Conservation (phyloP, 2,113 vertebrate species). For the Uropsilus gracilis region DNA sequence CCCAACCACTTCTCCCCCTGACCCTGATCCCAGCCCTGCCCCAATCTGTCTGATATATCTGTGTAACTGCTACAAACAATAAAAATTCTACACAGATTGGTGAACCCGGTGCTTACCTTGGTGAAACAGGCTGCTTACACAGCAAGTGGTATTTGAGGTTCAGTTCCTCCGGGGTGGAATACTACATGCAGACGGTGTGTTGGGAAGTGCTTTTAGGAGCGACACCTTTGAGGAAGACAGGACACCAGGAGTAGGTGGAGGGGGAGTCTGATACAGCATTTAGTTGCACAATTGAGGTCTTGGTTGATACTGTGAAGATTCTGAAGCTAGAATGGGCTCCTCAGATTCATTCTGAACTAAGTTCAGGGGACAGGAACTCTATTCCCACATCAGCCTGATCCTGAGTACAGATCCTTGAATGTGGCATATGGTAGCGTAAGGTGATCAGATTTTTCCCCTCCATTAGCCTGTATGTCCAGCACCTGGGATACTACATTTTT, state of each 20-base stretch:
- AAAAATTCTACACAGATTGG: too few species aligned
- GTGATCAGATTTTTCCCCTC: too few species aligned
- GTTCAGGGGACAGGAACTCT: background rate
- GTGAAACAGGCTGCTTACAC: too few species aligned
- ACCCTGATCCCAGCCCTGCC: too few species aligned
- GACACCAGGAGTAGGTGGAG: background rate
- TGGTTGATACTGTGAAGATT: background rate
- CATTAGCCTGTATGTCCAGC: too few species aligned
- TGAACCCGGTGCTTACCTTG: too few species aligned
- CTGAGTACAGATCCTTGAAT: background rate
- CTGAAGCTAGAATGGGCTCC: background rate
- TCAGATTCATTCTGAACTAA: background rate
- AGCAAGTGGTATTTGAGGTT: background rate
- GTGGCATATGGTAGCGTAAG: too few species aligned
- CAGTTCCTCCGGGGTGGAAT: background rate
- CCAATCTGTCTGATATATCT: too few species aligned
- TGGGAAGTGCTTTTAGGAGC: background rate
- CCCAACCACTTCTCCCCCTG: too few species aligned
- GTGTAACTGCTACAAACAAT: too few species aligned
- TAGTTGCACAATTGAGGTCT: background rate
- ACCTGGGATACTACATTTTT: too few species aligned
- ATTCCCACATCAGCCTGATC: accelerated
- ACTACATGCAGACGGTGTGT: background rate
- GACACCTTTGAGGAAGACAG: background rate
- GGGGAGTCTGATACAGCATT: background rate